These are phyloP conservation scores for Polydrusus pterygomalis DNA, from an alignment of 2,888 invertebrate species.

Conservation along the genomic window DNA sequence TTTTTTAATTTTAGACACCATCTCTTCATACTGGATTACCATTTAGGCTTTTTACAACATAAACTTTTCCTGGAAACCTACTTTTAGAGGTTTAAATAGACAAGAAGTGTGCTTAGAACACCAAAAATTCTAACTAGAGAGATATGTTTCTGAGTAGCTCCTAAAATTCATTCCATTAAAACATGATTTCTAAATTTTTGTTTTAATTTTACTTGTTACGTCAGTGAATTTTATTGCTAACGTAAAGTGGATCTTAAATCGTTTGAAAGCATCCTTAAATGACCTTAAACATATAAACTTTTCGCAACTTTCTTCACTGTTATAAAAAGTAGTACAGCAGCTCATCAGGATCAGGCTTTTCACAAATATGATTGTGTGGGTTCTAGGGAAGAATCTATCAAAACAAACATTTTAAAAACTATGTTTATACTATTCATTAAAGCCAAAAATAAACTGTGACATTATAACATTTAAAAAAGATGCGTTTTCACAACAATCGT, in stretches of 20 bases:
- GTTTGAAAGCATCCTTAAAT: constrained; percentile 8
- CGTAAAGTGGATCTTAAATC: constrained; percentile 11
- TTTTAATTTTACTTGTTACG: constrained; percentile 19
- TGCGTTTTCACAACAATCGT: constrained; percentile 35
- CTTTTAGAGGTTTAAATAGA: too few species aligned
- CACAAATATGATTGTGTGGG: constrained; percentile 3
- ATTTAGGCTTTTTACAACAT: too few species aligned
- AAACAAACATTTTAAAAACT: constrained; percentile 15
- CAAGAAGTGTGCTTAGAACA: too few species aligned
- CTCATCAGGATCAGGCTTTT: not conserved
- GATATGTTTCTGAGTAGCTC: too few species aligned
- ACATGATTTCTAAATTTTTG: constrained; percentile 10
- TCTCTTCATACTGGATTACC: too few species aligned
- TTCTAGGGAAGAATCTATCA: not conserved
- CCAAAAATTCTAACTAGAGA: too few species aligned
- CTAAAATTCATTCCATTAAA: not conserved
- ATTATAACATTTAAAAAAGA: constrained; percentile 37
- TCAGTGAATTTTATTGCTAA: constrained; percentile 36
- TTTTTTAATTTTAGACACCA: too few species aligned
- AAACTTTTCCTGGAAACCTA: too few species aligned
- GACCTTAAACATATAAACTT: constrained; percentile 22
- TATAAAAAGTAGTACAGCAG: constrained; percentile 2
- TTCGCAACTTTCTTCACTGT: not conserved
- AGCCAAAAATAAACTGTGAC: constrained; percentile 36
- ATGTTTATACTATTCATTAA: constrained; percentile 37